Percentiles rank a stretch among this genome's conserved stretches.
Conservation (phyloP, 2,113 vertebrate genomes). For the Crypturellus undulatus region DNA sequence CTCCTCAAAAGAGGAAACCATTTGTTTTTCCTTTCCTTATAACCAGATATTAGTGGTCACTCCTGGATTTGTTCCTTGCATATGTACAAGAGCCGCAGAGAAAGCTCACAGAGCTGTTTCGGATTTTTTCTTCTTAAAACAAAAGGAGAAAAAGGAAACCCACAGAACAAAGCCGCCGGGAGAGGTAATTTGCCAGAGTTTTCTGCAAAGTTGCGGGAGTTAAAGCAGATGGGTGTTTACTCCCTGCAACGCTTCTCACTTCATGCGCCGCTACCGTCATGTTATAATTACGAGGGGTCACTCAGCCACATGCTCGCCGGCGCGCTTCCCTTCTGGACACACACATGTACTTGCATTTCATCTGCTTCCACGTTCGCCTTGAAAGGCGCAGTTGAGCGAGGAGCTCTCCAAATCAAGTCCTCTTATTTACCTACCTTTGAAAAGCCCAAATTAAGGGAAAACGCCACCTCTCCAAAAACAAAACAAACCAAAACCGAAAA, state of each 20-base stretch:
- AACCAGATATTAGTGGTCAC: fast-evolving
- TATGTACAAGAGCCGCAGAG: background rate
- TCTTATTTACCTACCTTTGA: background rate
- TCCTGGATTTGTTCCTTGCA: background rate
- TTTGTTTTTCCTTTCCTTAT: background rate
- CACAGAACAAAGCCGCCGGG: background rate
- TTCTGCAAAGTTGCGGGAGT: background rate
- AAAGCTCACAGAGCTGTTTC: background rate
- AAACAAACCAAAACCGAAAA: no score
- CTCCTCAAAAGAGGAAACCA: background rate
- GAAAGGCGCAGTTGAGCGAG: background rate
- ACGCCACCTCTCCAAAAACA: no score
- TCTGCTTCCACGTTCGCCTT: background rate
- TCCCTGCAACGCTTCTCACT: background rate
- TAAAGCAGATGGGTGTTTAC: background rate
- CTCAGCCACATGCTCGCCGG: background rate
- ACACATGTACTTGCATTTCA: constrained; percentile 11
- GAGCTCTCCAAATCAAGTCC: background rate
- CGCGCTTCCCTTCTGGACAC: background rate
- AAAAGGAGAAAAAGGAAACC: background rate
- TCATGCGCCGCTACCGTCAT: background rate
- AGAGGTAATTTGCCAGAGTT: background rate
- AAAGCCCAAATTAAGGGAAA: background rate
- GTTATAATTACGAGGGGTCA: background rate
- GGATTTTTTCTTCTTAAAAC: background rate